These are phyloP conservation scores for Cylloceria caligata DNA, from an alignment of 2,888 invertebrate species.

Conservation along the genomic window DNA sequence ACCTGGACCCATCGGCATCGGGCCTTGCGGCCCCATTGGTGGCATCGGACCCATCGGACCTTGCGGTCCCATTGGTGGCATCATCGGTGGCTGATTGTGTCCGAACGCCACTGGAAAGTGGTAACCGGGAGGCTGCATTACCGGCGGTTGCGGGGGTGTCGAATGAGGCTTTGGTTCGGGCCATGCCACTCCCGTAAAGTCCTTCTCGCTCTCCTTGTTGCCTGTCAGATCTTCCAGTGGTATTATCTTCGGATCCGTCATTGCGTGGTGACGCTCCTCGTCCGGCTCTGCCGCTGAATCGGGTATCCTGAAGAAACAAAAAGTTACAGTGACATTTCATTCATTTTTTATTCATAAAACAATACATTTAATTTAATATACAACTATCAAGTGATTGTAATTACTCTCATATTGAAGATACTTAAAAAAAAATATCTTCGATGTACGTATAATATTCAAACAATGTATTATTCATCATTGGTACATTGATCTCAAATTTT, in stretches of 20 bases:
- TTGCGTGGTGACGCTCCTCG: constrained; percentile 90
- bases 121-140: constrained; percentile 71
- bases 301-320: constrained; percentile 87
- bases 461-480: too few species aligned
- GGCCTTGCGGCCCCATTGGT: constrained; percentile 64
- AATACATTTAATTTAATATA: too few species aligned
- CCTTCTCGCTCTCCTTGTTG: constrained; percentile 92
- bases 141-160: constrained; percentile 79
- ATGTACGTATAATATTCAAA: too few species aligned
- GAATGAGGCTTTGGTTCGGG: constrained; percentile 92
- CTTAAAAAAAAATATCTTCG: too few species aligned
- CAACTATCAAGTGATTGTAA: too few species aligned
- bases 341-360: too few species aligned
- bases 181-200: constrained; percentile 92
- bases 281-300: constrained; percentile 96
- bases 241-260: constrained; percentile 92
- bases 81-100: constrained; percentile 78
- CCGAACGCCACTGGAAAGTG: constrained; percentile 82
- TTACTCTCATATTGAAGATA: too few species aligned
- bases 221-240: constrained; percentile 95
- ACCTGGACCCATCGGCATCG: constrained; percentile 70
- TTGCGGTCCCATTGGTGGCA: constrained; percentile 68
- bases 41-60: constrained; percentile 71
- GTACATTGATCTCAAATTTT: too few species aligned
- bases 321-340: neutral